These are phyloP conservation scores for Drosophila ezoana DNA, from an alignment of 2,888 invertebrate genomes.

Conservation along the genomic window DNA sequence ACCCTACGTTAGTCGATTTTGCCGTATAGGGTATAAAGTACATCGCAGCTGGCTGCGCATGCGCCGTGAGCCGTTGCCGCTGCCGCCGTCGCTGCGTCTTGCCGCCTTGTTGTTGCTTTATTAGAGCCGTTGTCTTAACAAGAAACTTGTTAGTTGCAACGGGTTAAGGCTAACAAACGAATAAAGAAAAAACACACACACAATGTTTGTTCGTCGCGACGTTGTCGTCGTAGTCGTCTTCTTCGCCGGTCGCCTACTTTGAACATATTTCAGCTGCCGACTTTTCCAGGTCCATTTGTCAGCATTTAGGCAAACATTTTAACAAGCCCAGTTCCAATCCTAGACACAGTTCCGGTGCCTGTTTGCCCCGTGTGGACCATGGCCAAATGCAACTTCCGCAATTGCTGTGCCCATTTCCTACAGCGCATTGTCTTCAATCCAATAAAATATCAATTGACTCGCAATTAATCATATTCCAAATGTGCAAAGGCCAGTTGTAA, in stretches of 20 bases:
- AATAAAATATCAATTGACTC: slow-evolving; percentile 84
- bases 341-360: slow-evolving; percentile 65
- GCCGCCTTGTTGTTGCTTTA: slow-evolving; percentile 60
- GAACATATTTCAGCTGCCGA: slow-evolving; percentile 67
- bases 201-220: slow-evolving; percentile 70
- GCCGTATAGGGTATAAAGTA: slow-evolving; percentile 30
- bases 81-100: slow-evolving; percentile 12
- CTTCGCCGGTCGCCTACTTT: slow-evolving; percentile 32
- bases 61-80: slow-evolving; percentile 49
- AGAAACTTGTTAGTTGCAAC: slow-evolving; percentile 80
- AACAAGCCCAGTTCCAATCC: slow-evolving; percentile 51
- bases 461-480: slow-evolving; percentile 83
- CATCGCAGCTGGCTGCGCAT: slow-evolving; percentile 66
- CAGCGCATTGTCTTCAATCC: slow-evolving; percentile 45
- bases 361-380: slow-evolving; percentile 32
- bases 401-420: slow-evolving; percentile 38
- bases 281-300: slow-evolving; percentile 64
- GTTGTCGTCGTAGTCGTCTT: slow-evolving; percentile 24
- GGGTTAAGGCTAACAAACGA: slow-evolving; percentile 62
- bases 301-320: slow-evolving; percentile 72
- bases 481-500: slow-evolving; percentile 60
- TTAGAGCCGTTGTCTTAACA: slow-evolving; percentile 77
- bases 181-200: slow-evolving; percentile 23
- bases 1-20: not conserved
- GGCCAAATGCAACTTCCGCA: slow-evolving; percentile 69